phyloP scores from a whole-genome alignment of 2,888 invertebrate species.

The Epistrophe eligans region DNA sequence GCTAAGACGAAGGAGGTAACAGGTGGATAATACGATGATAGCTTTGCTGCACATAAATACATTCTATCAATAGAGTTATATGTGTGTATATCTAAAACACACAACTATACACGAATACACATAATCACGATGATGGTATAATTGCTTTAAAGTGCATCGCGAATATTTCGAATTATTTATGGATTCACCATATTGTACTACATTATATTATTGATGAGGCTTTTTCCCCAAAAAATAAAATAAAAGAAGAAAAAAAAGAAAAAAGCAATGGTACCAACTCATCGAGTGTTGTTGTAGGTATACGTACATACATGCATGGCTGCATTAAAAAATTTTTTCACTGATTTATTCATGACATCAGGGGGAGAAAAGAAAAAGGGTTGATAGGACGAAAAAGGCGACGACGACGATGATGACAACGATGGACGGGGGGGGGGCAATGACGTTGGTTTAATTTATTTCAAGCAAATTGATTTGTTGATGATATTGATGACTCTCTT shows the following conservation, averaged over 20 bases:
- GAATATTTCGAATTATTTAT: conserved; percentile 62
- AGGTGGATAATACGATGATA: conserved; percentile 44
- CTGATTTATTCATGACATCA: conserved; percentile 41
- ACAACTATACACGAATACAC: background rate
- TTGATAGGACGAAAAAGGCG: background rate
- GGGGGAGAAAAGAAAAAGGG: background rate
- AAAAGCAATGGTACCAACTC: background rate
- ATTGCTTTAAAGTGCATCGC: conserved; percentile 58
- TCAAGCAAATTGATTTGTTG: conserved; percentile 72
- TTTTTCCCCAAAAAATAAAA: conserved; percentile 33
- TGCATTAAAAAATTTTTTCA: conserved; percentile 5
- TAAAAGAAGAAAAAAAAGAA: conserved; percentile 13
- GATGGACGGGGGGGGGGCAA: background rate
- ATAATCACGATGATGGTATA: conserved; percentile 25
- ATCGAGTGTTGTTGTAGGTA: background rate
- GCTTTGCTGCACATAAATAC: background rate
- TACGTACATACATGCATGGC: background rate
- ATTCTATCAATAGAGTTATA: too few relatives aligned
- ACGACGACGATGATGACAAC: background rate
- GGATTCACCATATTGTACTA: conserved; percentile 53
- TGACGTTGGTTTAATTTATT: conserved; percentile 50
- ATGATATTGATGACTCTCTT: conserved; percentile 64
- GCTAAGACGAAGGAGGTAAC: conserved; percentile 6
- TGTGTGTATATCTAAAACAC: background rate
- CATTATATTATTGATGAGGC: conserved; percentile 64